Evolutionary conservation across 2,888 invertebrate species (phyloP), one percentile per base, ranked within the genome.

Genomic region (Electrophaes corylata): DNA sequence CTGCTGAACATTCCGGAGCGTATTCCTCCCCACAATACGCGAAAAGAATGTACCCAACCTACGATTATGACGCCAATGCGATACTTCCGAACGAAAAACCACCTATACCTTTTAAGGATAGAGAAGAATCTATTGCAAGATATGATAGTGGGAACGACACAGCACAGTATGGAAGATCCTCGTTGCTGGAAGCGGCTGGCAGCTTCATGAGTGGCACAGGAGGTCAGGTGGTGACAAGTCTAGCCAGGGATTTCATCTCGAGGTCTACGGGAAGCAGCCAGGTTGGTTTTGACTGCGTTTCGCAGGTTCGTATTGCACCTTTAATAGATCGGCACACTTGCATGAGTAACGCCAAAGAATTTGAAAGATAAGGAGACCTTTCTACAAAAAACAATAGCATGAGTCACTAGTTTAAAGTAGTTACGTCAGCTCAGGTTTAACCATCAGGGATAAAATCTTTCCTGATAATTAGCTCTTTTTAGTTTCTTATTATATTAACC

Each of bases 231-330:
- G 79, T 94, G 74, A 87, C 92, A 1, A 92, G 92, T 56, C 82
- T 94, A 62, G 95, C 95, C 2, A 94, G 93, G 76, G 95, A 95
- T 75, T 90, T 95, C 71, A 90, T 95, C 20, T 93, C 94, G 61
- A 93, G 95, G 72, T 95, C 95, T 0, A 92, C 94, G 5, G 94
- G 94, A 60, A 94, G 93, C 77, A 95, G 95, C 80, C 95, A 95
- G 93, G 95, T 92, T 88, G 89, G 89, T 88, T 87, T 88, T 83
- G 91, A 91, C 88, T 91, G 91, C 87, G 81, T 88, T 62, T 73
- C 88, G 72, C 89, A 92, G 91, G 92, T 92, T 88, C 85, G 91
- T 91, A 88, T 77, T 61, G 67, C 67, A 67, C 67, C 29, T 26
- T 53, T 46, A 5, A 19, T 67, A 52, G 62, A 62, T 45, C 64